Conservation (phyloP, 2,888 invertebrate species). For the Leucophora obtusa region DNA sequence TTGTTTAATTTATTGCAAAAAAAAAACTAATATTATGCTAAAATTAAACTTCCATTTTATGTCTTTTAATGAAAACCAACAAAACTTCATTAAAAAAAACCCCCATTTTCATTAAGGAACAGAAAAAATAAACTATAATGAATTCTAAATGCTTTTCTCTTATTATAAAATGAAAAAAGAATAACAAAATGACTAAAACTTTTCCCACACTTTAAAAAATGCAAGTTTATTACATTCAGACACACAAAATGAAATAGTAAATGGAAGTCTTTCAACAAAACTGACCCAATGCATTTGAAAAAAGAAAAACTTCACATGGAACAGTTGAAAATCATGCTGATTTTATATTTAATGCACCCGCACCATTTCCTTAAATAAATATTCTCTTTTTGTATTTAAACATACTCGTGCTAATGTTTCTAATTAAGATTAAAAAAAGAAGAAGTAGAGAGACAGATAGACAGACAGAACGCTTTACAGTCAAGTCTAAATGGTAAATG, state of each 20-base stretch:
- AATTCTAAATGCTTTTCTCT: constrained; percentile 57
- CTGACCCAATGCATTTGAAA: constrained; percentile 15
- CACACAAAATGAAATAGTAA: constrained; percentile 31
- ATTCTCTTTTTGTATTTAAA: constrained; percentile 24
- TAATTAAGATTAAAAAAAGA: constrained; percentile 53
- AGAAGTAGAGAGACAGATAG: neutral
- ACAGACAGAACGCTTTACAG: neutral
- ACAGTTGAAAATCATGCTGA: neutral
- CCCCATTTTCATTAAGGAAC: constrained; percentile 27
- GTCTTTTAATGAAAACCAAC: constrained; percentile 25
- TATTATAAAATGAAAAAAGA: constrained; percentile 15
- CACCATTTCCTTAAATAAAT: constrained; percentile 52
- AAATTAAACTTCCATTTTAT: constrained; percentile 37
- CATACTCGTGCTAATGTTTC: constrained; percentile 58
- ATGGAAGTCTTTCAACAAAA: constrained; percentile 17
- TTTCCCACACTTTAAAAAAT: constrained; percentile 60
- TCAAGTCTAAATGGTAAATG: neutral
- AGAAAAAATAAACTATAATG: constrained; percentile 17
- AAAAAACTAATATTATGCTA: constrained; percentile 44
- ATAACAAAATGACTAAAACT: constrained; percentile 19
- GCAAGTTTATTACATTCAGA: constrained; percentile 41
- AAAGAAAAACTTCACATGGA: neutral
- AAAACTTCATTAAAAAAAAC: constrained; percentile 30
- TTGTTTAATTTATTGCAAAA: constrained; percentile 5
- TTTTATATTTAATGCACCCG: constrained; percentile 34